Percentiles rank a stretch among this genome's conserved stretches.
These are phyloP conservation scores for Lytechinus pictus DNA, from an alignment of 35 echinoderm and acorn worm species.

Conservation along the genomic window DNA sequence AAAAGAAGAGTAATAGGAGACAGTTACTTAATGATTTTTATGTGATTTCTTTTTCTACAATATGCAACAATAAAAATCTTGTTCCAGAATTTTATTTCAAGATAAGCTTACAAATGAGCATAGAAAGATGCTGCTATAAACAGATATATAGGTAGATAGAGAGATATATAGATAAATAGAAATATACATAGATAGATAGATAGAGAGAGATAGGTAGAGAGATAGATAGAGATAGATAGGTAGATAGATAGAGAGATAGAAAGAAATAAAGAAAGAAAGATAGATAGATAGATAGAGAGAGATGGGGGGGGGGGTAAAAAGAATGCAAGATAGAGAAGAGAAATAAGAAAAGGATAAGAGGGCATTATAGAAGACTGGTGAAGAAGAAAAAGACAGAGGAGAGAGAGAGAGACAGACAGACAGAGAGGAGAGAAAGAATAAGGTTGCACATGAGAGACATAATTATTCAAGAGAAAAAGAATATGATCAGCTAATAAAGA, in stretches of 20 bases:
- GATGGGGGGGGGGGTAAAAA: not conserved
- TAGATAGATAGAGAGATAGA: not conserved
- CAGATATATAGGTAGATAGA: not conserved
- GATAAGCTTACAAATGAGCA: not conserved
- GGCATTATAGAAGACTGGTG: not conserved
- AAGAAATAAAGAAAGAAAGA: not conserved
- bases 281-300: not conserved
- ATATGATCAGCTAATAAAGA: not conserved
- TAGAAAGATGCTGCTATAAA: not conserved
- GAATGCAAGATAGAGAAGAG: too few species aligned
- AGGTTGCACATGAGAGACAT: not conserved
- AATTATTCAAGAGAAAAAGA: not conserved
- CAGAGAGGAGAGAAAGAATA: not conserved
- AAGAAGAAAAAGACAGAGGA: not conserved
- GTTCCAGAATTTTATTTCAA: not conserved
- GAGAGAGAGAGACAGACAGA: not conserved
- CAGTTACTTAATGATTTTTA: too few species aligned
- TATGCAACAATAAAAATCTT: not conserved
- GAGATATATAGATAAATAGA: not conserved
- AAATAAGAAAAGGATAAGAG: not conserved
- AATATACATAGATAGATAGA: not conserved
- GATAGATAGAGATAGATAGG: not conserved
- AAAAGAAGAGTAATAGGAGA: too few species aligned
- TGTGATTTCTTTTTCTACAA: not conserved
- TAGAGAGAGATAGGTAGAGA: too few species aligned